Base-by-base conservation (phyloP, 2,888 invertebrate species). In the Rhyacophila evoluta region DNA sequence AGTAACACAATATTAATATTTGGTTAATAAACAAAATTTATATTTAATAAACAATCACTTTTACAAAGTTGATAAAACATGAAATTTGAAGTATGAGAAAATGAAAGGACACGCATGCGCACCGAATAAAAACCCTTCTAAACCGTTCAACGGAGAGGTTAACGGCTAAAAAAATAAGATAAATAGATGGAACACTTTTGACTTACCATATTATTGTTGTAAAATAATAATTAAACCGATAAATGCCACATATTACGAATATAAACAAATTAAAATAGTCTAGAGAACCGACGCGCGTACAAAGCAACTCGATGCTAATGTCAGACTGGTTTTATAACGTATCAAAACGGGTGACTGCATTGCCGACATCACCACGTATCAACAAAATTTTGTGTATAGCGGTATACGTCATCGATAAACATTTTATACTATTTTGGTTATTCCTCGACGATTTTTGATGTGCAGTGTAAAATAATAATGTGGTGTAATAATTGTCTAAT, bases 241-340 rank as follows among this genome's bases (percentile, higher is more conserved):
- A 27, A 29, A 36, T 76, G 76, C 76, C 71, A 72, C 71, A 75
- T 69, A 38, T 25, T 76, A 12, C n/a, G 27, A 78, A 29, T 36
- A 74, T 33, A 74, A 74, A 41, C 39, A 71, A 41, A 29, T 36
- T 69, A 74, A 79, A 74, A 29, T 29, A 1, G 72, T 19, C 55
- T 27, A 68, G 37, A 68, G 36, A 41, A 72, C 75, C 79, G 79
- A 75, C 75, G 79, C 69, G 71, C 79, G 55, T 69, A 41, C 55
- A 55, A 27, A 73, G 55, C 75, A 37, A 36, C 12, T 41, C 67
- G 74, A 76, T 68, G 67, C 76, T 79, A 74, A 76, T 55, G 76
- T 79, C 79, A 79, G 79, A 79, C 76, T 77, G 77, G 77, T 72
- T 70, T 69, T 71, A n/a, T 15, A 33, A 19, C 10, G 25, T 6